These are phyloP conservation scores for Entosphenus tridentatus DNA, from an alignment of 2,113 vertebrate genomes.

Conservation along the genomic window DNA sequence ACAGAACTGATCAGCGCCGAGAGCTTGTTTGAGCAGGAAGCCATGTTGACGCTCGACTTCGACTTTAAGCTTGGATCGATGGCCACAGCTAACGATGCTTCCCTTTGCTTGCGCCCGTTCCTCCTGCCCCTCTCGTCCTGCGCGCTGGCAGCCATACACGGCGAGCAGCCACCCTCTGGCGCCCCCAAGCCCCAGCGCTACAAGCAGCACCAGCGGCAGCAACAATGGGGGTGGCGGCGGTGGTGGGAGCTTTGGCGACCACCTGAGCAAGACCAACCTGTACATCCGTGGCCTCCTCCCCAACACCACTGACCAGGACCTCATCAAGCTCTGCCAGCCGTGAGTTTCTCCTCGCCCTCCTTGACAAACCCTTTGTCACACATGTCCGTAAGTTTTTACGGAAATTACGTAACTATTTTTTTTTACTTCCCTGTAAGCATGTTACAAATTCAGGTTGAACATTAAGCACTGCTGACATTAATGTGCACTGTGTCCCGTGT, in stretches of 20 bases:
- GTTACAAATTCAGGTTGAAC: too few relatives aligned
- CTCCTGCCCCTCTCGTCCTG: constrained; percentile 7
- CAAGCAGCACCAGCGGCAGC: constrained; percentile 57
- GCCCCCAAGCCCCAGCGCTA: constrained; percentile 47
- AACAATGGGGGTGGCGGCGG: constrained; percentile 25
- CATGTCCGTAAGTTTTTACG: too few relatives aligned
- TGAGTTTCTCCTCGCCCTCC: constrained; percentile 24
- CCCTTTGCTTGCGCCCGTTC: neutral
- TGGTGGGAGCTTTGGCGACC: constrained; percentile 26
- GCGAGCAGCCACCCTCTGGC: constrained; percentile 52
- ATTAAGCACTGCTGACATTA: too few relatives aligned
- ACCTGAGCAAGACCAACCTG: constrained; percentile 75
- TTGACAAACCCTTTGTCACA: too few relatives aligned
- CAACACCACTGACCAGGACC: constrained; percentile 70
- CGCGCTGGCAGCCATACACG: constrained; percentile 40
- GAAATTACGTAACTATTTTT: too few relatives aligned
- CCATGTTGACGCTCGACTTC: too few relatives aligned
- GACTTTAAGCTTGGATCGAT: too few relatives aligned
- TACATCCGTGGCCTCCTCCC: constrained; percentile 73
- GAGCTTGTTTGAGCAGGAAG: too few relatives aligned
- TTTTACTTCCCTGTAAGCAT: too few relatives aligned
- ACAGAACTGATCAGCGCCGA: too few relatives aligned
- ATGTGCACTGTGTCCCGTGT: too few relatives aligned
- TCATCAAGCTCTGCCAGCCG: constrained; percentile 75
- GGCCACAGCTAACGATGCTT: too few relatives aligned